A percentile compares a stretch with the other conserved stretches of the same genome.
Conservation (phyloP, 2,888 invertebrate genomes). For the Agelastica alni region DNA sequence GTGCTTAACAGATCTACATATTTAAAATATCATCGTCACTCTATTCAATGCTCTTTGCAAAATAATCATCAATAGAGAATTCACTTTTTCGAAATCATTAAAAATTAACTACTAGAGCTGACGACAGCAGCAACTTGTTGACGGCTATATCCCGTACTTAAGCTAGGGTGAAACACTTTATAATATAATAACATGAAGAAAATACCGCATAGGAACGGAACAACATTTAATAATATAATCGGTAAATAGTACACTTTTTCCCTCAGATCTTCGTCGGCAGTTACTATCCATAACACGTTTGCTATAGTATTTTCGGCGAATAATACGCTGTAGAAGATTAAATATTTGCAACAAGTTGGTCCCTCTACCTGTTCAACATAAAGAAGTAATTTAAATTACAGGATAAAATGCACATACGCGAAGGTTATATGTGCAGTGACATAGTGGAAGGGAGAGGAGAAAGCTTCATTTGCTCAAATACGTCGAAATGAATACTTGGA, state of each 20-base stretch:
- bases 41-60: too few relatives aligned
- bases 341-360: conserved; percentile 72
- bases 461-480: too few relatives aligned
- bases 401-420: too few relatives aligned
- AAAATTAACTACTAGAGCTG: too few relatives aligned
- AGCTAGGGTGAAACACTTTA: conserved; percentile 69
- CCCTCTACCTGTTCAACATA: conserved; percentile 71
- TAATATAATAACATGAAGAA: conserved; percentile 74
- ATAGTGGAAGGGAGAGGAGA: too few relatives aligned
- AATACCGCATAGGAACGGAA: conserved; percentile 71
- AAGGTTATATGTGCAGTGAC: too few relatives aligned
- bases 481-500: too few relatives aligned
- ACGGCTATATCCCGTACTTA: conserved; percentile 49
- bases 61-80: too few relatives aligned
- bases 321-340: conserved; percentile 70
- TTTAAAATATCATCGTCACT: too few relatives aligned
- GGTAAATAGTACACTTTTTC: conserved; percentile 62
- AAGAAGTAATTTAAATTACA: too few relatives aligned
- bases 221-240: conserved; percentile 64
- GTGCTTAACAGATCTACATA: too few relatives aligned
- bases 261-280: conserved; percentile 56
- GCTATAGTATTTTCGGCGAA: conserved; percentile 71
- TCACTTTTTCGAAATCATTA: too few relatives aligned
- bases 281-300: conserved; percentile 65
- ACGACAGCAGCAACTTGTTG: conserved; percentile 29